Evolutionary conservation across 2,888 invertebrate species (phyloP), one percentile per base, ranked within the genome.

Genomic region (Drosophila antonietae): DNA sequence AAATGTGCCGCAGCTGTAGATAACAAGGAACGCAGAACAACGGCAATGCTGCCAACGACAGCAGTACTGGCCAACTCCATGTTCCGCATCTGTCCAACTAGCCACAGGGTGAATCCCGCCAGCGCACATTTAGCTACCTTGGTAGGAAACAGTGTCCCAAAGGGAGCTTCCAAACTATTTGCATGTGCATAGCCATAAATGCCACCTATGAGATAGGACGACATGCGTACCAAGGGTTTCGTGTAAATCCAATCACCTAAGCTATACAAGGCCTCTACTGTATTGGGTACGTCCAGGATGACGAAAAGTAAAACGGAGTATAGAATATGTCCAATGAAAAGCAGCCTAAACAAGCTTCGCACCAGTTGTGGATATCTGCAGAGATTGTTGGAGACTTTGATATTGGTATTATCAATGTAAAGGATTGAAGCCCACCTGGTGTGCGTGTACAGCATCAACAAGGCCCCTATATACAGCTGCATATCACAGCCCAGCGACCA

Each of bases 401-500:
- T 8, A 51, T 9, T 7, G 10, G 1, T 18, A 31, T 31, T n/a
- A 51, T 12, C 3, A 12, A 14, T 6, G 3, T 46, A 23, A 3
- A 18, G 6, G 28, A 15, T 9, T 33, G 1, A 12, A 20, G n/a
- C 39, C n/a, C 18, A 47, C 71, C 56, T 71, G 8, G 58, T 66
- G 28, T 83, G 47, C 7, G 43, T n/a, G 15, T 64, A 81, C 39
- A 83, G 81, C 31, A 83, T 15, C 28, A 75, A 12, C 57, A 62
- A 39, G 12, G 81, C 61, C 15, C 55, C 9, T n/a, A 81, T n/a
- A 39, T 81, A 47, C 2, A 81, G 15, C 47, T 81, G 81, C 78
- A 81, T 69, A 10, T 81, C 81, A 12, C 78, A 73, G 60, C 67
- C 83, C 51, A 81, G 44, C 3, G 70, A 81, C 81, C 81, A 81